A percentile compares a stretch with the other conserved stretches of the same genome.
These are phyloP conservation scores for Petromus typicus DNA, from an alignment of 2,113 vertebrate genomes.

Conservation along the genomic window DNA sequence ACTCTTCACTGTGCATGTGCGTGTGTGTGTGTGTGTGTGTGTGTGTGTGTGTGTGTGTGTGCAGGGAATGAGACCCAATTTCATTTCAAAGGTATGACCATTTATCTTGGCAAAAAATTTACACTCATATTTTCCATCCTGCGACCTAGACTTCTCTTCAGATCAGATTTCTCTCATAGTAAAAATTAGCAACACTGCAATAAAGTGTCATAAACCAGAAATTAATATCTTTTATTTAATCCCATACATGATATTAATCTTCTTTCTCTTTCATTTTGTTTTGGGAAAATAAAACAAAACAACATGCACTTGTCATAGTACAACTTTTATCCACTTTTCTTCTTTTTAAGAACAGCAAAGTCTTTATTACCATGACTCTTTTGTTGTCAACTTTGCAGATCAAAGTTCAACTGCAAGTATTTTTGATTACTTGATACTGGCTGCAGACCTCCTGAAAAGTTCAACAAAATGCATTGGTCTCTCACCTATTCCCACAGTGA, in stretches of 20 bases:
- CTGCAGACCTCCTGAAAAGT: conserved; percentile 40
- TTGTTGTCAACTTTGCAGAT: conserved; percentile 16
- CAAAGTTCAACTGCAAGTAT: conserved; percentile 2
- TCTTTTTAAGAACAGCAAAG: conserved; percentile 12
- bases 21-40: neutral
- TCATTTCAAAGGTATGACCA: neutral
- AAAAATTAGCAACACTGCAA: neutral
- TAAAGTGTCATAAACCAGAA: neutral
- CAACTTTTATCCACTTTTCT: conserved; percentile 2
- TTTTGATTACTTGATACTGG: conserved; percentile 33
- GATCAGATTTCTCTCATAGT: neutral
- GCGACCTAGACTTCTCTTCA: neutral
- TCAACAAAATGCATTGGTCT: conserved; percentile 17
- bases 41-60: neutral
- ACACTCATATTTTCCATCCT: neutral
- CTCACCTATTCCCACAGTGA: neutral
- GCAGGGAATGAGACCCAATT: neutral
- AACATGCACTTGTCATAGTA: neutral
- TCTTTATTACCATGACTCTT: neutral
- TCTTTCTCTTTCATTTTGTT: neutral
- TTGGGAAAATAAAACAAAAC: conserved; percentile 22
- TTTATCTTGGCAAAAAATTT: neutral
- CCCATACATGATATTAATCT: neutral
- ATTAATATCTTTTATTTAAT: conserved; percentile 2
- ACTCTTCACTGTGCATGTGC: neutral